These are phyloP conservation scores for Chymomyza fuscimana DNA, from an alignment of 2,888 invertebrate genomes.

Conservation along the genomic window DNA sequence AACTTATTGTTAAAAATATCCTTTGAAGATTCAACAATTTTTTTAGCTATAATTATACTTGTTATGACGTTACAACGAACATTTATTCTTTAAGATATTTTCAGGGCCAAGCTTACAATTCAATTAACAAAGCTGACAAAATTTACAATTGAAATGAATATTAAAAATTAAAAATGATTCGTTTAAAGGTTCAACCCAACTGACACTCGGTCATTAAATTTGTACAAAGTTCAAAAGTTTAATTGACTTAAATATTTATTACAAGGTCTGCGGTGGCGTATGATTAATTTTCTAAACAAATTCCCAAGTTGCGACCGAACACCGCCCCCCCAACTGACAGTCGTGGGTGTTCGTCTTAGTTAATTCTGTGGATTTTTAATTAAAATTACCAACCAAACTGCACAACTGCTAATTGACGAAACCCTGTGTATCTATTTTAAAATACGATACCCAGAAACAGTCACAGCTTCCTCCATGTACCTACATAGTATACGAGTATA, in stretches of 20 bases:
- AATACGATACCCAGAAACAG: neutral
- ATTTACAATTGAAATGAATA: neutral
- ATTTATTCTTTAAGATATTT: neutral
- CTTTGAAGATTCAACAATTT: neutral
- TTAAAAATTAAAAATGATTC: neutral
- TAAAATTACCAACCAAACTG: neutral
- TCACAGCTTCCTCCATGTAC: neutral
- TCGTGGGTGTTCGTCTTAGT: neutral
- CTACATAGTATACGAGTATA: neutral
- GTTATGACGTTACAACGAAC: neutral
- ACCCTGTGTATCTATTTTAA: neutral
- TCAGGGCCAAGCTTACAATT: neutral
- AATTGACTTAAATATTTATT: conserved; percentile 27
- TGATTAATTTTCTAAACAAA: conserved; percentile 54
- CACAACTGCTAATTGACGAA: neutral
- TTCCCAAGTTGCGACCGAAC: conserved; percentile 1
- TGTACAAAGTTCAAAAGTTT: conserved; percentile 33
- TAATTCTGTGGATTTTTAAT: neutral
- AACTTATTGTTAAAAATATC: too few relatives aligned
- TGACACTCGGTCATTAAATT: neutral
- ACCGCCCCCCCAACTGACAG: neutral
- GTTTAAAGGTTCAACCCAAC: neutral
- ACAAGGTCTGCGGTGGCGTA: conserved; percentile 35
- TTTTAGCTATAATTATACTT: neutral
- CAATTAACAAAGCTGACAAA: neutral